phyloP scores from a whole-genome alignment of 1,140 invertebrate genomes.

The Ctenoplectra terminalis region DNA sequence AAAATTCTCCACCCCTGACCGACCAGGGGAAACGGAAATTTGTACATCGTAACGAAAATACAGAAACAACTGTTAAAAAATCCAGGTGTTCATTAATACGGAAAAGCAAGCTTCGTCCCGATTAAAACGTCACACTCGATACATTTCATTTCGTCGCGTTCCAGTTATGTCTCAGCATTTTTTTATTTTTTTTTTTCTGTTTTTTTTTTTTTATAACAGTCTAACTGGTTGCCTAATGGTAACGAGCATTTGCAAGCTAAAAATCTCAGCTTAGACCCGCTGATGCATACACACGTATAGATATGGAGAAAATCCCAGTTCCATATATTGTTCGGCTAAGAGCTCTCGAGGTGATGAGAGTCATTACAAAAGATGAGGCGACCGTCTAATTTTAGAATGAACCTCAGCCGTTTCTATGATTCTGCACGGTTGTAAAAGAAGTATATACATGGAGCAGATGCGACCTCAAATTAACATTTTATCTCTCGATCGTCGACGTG shows the following conservation, averaged over 20 bases:
- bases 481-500: neutral
- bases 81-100: neutral
- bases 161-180: neutral
- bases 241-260: constrained; percentile 17
- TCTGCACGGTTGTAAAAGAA: neutral
- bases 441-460: neutral
- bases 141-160: neutral
- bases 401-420: neutral
- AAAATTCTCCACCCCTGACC: too few species aligned
- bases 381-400: constrained; percentile 52
- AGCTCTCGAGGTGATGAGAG: constrained; percentile 47
- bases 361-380: constrained; percentile 47
- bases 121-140: too few species aligned
- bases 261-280: neutral
- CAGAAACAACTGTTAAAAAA: neutral
- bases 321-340: constrained; percentile 45
- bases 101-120: neutral
- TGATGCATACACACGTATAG: neutral
- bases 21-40: neutral
- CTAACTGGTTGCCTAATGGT: constrained; percentile 6
- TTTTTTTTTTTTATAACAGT: neutral
- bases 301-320: constrained; percentile 9
- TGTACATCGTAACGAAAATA: neutral
- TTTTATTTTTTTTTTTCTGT: too few species aligned
- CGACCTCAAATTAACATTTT: constrained; percentile 43